Percentiles rank a stretch among this genome's conserved stretches.
Conservation (phyloP, 2,888 invertebrate species). For the Drosophila sordidapex region DNA sequence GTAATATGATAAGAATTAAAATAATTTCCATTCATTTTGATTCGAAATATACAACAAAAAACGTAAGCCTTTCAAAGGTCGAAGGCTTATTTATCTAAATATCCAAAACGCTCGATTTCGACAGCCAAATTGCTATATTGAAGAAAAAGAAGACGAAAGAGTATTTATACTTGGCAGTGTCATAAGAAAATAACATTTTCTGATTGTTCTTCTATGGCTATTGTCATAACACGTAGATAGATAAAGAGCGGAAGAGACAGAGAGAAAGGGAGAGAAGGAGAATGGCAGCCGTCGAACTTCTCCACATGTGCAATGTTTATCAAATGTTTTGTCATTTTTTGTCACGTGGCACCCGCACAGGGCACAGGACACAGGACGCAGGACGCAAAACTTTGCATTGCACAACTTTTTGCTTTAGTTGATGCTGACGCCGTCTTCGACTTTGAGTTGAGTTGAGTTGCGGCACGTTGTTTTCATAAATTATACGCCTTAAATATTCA, state of each 20-base stretch:
- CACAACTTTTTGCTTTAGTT: conserved; percentile 68
- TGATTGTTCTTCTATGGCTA: conserved; percentile 29
- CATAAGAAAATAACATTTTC: conserved; percentile 27
- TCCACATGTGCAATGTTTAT: conserved; percentile 75
- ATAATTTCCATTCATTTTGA: not conserved
- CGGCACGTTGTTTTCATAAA: conserved; percentile 79
- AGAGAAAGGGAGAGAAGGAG: not conserved
- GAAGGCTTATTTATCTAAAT: not conserved
- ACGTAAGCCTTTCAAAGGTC: not conserved
- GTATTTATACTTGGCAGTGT: conserved; percentile 44
- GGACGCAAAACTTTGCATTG: conserved; percentile 64
- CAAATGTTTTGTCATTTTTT: conserved; percentile 76
- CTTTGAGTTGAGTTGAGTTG: conserved; percentile 43
- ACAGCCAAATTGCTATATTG: not conserved
- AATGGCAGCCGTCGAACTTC: conserved; percentile 35
- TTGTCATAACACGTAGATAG: conserved; percentile 62
- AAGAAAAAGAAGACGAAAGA: not conserved
- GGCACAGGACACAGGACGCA: not conserved
- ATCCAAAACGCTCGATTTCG: not conserved
- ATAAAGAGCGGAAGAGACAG: conserved; percentile 8
- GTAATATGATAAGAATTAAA: not conserved
- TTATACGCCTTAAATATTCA: conserved; percentile 77
- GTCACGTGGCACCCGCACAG: conserved; percentile 63
- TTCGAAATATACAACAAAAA: not conserved
- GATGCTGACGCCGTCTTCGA: conserved; percentile 29